These are phyloP conservation scores for Ditylenchus dipsaci DNA, from an alignment of 1,140 invertebrate species.

Conservation along the genomic window DNA sequence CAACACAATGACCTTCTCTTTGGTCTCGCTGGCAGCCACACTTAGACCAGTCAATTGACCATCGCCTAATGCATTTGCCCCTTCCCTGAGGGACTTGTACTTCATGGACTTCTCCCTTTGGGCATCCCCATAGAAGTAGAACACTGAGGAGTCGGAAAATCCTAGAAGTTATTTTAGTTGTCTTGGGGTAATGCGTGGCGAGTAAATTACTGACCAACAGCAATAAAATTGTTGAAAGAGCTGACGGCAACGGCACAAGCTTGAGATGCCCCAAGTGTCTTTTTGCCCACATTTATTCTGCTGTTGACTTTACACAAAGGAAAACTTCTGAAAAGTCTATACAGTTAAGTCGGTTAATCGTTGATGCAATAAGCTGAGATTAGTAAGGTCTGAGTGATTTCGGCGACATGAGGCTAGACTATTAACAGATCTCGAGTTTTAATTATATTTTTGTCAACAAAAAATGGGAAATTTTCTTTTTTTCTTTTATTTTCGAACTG, in stretches of 20 bases:
- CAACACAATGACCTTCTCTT: conserved; percentile 33
- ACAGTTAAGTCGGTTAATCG: no score
- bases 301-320: conserved; percentile 30
- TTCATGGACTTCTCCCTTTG: conserved; percentile 26
- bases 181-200: neutral
- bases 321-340: neutral
- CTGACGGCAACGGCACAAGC: conserved; percentile 25
- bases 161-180: conserved; percentile 15
- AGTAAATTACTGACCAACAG: conserved; percentile 16
- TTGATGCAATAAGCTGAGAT: no score
- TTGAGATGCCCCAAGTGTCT: conserved; percentile 1
- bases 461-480: no score
- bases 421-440: no score
- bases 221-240: conserved; percentile 20
- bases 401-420: no score
- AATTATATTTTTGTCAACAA: no score
- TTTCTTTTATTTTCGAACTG: no score
- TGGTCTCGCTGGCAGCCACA: conserved; percentile 4
- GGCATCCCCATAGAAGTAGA: conserved; percentile 41
- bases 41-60: conserved; percentile 36
- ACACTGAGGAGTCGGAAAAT: conserved; percentile 40
- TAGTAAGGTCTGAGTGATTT: no score
- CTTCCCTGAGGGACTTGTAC: conserved; percentile 33
- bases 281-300: conserved; percentile 21
- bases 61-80: conserved; percentile 7